Evolutionary conservation across 2,888 invertebrate genomes (phyloP).

Genomic region (Camptogramma bilineatum): DNA sequence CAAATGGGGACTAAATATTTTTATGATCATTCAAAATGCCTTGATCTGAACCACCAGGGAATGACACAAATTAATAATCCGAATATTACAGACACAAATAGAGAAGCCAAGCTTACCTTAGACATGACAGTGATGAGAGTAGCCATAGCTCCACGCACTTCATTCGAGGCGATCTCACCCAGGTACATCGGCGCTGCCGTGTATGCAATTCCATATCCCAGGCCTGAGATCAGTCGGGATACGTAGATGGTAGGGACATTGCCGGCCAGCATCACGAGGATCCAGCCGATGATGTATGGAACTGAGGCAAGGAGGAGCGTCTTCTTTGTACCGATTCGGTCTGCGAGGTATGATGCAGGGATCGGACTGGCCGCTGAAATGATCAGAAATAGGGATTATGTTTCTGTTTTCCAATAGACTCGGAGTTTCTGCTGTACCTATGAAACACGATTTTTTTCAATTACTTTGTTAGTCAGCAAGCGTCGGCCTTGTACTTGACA

Average conservation of each 20-base stretch:
- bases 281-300: constrained; percentile 87
- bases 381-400: not conserved
- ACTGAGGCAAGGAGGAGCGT: constrained; percentile 86
- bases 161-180: constrained; percentile 86
- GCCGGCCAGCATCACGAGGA: constrained; percentile 86
- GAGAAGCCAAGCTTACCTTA: constrained; percentile 61
- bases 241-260: constrained; percentile 85
- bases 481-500: no score
- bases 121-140: constrained; percentile 85
- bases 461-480: no score
- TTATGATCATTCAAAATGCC: no score
- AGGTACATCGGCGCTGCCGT: constrained; percentile 87
- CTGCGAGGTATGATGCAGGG: constrained; percentile 87
- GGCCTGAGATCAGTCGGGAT: constrained; percentile 86
- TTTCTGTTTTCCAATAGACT: not conserved
- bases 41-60: not conserved
- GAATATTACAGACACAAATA: not conserved
- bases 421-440: not conserved
- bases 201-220: constrained; percentile 87
- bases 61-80: not conserved
- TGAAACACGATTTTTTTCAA: not conserved
- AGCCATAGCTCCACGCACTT: constrained; percentile 86
- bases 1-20: no score
- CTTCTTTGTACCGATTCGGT: constrained; percentile 87
- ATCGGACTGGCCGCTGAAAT: constrained; percentile 86